Conservation (phyloP, 2,113 vertebrate genomes). For the Glareola pratincola region DNA sequence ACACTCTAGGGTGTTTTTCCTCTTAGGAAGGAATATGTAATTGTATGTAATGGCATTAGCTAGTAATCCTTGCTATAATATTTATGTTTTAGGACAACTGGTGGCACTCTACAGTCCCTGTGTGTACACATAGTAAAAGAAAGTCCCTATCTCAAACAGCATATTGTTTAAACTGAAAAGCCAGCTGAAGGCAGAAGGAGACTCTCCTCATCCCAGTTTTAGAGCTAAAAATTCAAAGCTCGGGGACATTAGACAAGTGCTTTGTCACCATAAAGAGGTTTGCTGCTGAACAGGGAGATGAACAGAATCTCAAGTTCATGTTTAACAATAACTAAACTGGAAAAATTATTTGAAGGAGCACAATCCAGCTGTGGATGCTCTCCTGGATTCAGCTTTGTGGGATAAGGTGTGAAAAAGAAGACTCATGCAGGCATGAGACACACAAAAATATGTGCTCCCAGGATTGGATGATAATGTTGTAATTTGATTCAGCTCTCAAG, state of each 20-base stretch:
- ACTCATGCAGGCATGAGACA: neutral
- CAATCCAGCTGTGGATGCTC: neutral
- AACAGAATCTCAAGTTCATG: neutral
- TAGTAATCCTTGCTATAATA: conserved; percentile 11
- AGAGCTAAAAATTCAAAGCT: neutral
- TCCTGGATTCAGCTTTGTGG: neutral
- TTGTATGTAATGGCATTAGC: neutral
- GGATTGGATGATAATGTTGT: neutral
- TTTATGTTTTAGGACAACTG: neutral
- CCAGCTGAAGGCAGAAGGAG: neutral
- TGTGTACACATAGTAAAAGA: neutral
- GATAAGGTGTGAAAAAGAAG: neutral
- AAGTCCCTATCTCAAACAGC: neutral
- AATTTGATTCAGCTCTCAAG: neutral
- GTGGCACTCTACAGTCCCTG: neutral
- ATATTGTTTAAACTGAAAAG: neutral
- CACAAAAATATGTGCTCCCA: neutral
- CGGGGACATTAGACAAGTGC: neutral
- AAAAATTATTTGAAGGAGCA: neutral
- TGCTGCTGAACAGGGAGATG: neutral
- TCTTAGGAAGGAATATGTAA: neutral
- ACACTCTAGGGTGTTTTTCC: neutral
- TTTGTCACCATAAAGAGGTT: neutral
- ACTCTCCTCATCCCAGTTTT: neutral
- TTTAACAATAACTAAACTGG: neutral